Evolutionary conservation across 2,888 invertebrate species (phyloP).

Genomic region (Leucozona laternaria): DNA sequence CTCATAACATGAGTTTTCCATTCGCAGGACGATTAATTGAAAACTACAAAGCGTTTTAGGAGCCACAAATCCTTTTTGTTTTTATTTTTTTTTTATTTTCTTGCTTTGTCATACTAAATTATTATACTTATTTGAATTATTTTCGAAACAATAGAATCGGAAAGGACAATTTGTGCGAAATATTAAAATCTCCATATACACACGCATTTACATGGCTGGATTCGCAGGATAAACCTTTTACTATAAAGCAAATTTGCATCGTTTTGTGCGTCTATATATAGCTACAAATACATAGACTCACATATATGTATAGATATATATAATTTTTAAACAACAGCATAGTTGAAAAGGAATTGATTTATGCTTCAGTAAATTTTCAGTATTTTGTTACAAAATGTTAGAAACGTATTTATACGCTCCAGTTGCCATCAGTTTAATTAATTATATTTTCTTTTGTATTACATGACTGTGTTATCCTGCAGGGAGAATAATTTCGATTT

Average conservation of each 20-base stretch:
- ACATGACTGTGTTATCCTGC: conserved; percentile 16
- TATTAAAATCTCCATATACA: neutral
- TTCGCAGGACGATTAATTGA: conserved; percentile 49
- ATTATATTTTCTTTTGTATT: conserved; percentile 49
- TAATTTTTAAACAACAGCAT: conserved; percentile 16
- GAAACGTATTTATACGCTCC: conserved; percentile 69
- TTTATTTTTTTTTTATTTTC: neutral
- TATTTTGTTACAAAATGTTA: conserved; percentile 67
- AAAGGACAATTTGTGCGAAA: conserved; percentile 53
- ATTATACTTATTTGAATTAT: conserved; percentile 48
- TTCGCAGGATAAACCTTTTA: conserved; percentile 55
- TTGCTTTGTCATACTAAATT: conserved; percentile 39
- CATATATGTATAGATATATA: neutral
- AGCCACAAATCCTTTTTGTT: conserved; percentile 42
- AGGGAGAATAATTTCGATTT: conserved; percentile 36
- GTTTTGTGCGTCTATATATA: neutral
- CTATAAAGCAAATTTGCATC: conserved; percentile 1
- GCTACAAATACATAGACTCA: neutral
- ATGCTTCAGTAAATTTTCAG: conserved; percentile 72
- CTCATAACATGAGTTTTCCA: conserved; percentile 33
- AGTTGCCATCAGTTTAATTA: conserved; percentile 66
- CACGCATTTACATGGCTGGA: conserved; percentile 17
- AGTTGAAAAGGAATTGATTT: conserved; percentile 69
- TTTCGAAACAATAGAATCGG: conserved; percentile 56
- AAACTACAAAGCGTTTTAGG: conserved; percentile 68